Evolutionary conservation across 1,140 invertebrate genomes (phyloP).

Genomic region (Armadillidium nasatum): DNA sequence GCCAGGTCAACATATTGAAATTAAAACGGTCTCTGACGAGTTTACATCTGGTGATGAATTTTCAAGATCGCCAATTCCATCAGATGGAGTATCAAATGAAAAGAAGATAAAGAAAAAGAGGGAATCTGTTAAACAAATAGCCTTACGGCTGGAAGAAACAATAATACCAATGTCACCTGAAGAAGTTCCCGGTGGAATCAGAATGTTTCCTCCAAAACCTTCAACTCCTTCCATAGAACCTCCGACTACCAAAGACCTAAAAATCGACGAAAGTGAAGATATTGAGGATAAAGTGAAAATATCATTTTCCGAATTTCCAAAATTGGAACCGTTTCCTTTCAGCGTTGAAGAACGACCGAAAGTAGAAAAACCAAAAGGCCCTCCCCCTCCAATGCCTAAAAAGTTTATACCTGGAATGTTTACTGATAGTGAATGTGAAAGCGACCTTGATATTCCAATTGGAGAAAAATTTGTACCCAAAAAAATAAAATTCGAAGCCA

Average conservation of each 20-base stretch:
- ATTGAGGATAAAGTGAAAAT: constrained; percentile 28
- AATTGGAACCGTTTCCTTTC: constrained; percentile 44
- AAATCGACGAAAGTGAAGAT: constrained; percentile 7
- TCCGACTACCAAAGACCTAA: constrained; percentile 31
- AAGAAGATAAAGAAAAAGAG: constrained; percentile 45
- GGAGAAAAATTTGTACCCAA: constrained; percentile 31
- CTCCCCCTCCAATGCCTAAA: constrained; percentile 56
- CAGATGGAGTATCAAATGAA: constrained; percentile 41
- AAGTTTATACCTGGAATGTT: constrained; percentile 67
- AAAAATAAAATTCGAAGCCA: constrained; percentile 38
- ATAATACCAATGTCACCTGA: constrained; percentile 56
- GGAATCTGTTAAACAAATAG: constrained; percentile 58
- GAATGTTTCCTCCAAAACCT: constrained; percentile 55
- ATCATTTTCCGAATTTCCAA: constrained; percentile 37
- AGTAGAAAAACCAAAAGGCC: constrained; percentile 34
- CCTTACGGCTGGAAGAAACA: constrained; percentile 61
- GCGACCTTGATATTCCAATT: constrained; percentile 59
- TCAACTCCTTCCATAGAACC: constrained; percentile 31
- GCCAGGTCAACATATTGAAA: neutral
- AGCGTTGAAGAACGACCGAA: constrained; percentile 34
- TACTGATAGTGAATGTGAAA: constrained; percentile 66
- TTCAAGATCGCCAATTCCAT: constrained; percentile 54
- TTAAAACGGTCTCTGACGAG: neutral
- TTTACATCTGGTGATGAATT: constrained; percentile 30
- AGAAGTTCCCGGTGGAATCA: constrained; percentile 61